Conservation (phyloP, 2,113 vertebrate genomes). For the Cyanocitta stelleri region DNA sequence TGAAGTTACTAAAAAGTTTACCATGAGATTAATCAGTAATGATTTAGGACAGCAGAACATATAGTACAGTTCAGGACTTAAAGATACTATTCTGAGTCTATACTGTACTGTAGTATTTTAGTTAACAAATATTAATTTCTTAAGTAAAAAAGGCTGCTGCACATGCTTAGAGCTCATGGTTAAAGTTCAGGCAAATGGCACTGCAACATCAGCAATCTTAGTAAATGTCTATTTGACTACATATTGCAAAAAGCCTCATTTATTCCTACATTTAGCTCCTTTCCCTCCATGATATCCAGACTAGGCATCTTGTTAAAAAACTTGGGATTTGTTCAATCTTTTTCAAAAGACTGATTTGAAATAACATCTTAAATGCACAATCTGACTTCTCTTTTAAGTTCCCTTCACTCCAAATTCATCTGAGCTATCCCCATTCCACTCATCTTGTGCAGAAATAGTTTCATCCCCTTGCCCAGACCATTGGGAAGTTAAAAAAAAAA, state of each 20-base stretch:
- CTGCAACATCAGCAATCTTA: neutral
- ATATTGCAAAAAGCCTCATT: neutral
- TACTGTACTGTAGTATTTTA: neutral
- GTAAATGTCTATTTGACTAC: neutral
- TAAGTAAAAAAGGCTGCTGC: neutral
- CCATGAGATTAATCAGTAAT: neutral
- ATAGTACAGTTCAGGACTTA: constrained; percentile 29
- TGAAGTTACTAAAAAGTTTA: neutral
- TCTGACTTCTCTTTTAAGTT: neutral
- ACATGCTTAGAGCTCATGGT: neutral
- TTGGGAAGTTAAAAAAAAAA: neutral
- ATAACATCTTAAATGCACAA: neutral
- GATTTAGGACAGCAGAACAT: constrained; percentile 37
- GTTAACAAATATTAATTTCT: neutral
- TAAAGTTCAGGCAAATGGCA: neutral
- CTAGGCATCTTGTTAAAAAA: neutral
- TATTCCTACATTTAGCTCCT: neutral
- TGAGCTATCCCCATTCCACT: neutral
- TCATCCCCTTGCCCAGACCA: neutral
- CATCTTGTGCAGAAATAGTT: neutral
- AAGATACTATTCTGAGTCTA: neutral
- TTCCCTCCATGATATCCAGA: neutral
- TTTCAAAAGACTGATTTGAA: neutral
- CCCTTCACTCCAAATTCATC: neutral
- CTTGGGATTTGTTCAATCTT: neutral